Conservation (phyloP, 2,888 invertebrate genomes). For the Coelopa pilipes region DNA sequence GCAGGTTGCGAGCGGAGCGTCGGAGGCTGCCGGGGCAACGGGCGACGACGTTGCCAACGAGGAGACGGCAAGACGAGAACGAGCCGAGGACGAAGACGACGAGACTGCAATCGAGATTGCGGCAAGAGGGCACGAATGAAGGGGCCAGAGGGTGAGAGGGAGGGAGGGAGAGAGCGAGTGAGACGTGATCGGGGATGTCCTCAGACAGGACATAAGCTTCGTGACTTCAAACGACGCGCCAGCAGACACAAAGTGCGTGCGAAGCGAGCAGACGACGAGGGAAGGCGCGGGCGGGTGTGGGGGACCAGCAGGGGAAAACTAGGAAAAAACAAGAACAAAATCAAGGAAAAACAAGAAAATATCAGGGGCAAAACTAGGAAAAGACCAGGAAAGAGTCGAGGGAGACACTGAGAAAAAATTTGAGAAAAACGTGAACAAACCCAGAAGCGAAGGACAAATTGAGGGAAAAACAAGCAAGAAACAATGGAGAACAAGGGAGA, state of each 20-base stretch:
- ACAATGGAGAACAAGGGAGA: no score
- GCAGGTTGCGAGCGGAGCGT: no score
- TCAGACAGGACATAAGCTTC: slow-evolving; percentile 26
- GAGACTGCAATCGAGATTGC: no score
- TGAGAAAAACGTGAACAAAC: no score
- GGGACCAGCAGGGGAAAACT: background rate
- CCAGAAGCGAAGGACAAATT: no score
- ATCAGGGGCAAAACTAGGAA: no score
- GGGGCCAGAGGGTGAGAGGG: background rate
- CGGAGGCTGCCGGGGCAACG: slow-evolving; percentile 6
- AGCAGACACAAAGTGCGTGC: slow-evolving; percentile 29
- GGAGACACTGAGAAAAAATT: no score
- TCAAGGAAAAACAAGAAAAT: background rate
- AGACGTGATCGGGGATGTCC: background rate
- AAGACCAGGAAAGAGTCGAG: no score
- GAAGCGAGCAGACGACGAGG: no score
- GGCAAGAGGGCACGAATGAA: background rate
- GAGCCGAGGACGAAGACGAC: slow-evolving; percentile 1
- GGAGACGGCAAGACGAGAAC: no score
- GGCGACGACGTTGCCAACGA: slow-evolving; percentile 18
- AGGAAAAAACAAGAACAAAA: background rate
- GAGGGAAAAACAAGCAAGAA: no score
- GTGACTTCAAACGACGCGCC: slow-evolving; percentile 39
- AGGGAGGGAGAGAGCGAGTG: background rate
- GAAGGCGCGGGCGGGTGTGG: background rate